These are phyloP conservation scores for Eriocheir sinensis DNA, from an alignment of 1,140 invertebrate genomes.

Conservation along the genomic window DNA sequence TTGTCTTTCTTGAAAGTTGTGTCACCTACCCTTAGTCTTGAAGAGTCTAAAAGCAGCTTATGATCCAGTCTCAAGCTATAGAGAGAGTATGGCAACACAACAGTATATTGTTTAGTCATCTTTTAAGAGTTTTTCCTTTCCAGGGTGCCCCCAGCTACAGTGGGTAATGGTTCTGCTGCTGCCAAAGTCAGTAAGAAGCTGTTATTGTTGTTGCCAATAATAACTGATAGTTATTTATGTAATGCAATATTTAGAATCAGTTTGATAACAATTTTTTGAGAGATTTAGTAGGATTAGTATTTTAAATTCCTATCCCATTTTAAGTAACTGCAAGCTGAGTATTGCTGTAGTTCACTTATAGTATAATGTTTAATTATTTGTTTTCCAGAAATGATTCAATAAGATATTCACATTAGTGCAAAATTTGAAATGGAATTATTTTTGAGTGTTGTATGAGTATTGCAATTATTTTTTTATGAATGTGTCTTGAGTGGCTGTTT, in stretches of 20 bases:
- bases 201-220: slow-evolving; percentile 70
- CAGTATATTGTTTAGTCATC: too few species aligned
- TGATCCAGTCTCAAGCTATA: too few species aligned
- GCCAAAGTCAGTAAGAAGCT: slow-evolving; percentile 96
- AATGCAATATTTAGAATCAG: slow-evolving; percentile 38
- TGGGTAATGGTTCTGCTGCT: slow-evolving; percentile 89
- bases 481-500: too few species aligned
- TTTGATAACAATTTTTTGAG: slow-evolving; percentile 23
- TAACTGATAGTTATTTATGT: slow-evolving; percentile 61
- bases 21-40: too few species aligned
- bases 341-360: not conserved
- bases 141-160: slow-evolving; percentile 79
- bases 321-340: not conserved
- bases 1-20: too few species aligned
- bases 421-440: too few species aligned
- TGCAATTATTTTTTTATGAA: too few species aligned
- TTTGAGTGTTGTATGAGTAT: too few species aligned
- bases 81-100: too few species aligned
- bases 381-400: not conserved
- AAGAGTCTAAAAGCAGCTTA: too few species aligned
- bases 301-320: not conserved
- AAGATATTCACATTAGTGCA: not conserved
- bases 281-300: not conserved
- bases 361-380: not conserved
- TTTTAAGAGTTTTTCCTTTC: slow-evolving; percentile 76